Evolutionary conservation across 2,888 invertebrate species (phyloP).

Genomic region (Pollenia amentaria): DNA sequence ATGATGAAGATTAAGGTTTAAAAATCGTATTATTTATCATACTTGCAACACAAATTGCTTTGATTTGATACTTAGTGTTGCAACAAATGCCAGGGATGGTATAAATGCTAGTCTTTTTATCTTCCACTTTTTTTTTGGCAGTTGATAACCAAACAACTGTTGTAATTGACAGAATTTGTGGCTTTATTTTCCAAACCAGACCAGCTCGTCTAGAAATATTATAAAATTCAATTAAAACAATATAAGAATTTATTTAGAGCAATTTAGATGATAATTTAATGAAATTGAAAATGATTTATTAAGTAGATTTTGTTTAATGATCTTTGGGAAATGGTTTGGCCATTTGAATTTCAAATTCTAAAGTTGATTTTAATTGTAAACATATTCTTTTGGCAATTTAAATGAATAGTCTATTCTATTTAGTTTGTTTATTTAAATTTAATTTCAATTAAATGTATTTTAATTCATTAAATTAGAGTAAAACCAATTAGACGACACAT

Average conservation of each 20-base stretch:
- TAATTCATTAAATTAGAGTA: not conserved
- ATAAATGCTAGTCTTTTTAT: too few species aligned
- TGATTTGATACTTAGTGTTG: not conserved
- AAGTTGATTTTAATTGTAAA: conserved; percentile 25
- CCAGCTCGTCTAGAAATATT: conserved; percentile 14
- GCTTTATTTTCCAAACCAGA: conserved; percentile 41
- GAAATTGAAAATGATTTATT: conserved; percentile 23
- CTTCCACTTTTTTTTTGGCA: too few species aligned
- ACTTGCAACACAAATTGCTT: conserved; percentile 39
- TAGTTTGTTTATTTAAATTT: conserved; percentile 1
- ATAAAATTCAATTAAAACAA: conserved; percentile 61
- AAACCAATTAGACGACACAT: not conserved
- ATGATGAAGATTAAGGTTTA: conserved; percentile 24
- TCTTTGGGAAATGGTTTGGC: not conserved
- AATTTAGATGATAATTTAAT: not conserved
- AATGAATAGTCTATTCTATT: not conserved
- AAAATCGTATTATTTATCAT: conserved; percentile 36
- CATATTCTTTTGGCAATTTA: not conserved
- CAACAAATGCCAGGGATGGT: too few species aligned
- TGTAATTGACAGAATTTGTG: conserved; percentile 62
- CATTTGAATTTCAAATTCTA: conserved; percentile 1
- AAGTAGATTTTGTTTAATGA: conserved; percentile 21
- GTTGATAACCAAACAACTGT: conserved; percentile 4
- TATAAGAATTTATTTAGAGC: conserved; percentile 42
- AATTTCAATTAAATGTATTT: not conserved